phyloP scores from a whole-genome alignment of 1,140 invertebrate genomes.

The Bombus affinis region DNA sequence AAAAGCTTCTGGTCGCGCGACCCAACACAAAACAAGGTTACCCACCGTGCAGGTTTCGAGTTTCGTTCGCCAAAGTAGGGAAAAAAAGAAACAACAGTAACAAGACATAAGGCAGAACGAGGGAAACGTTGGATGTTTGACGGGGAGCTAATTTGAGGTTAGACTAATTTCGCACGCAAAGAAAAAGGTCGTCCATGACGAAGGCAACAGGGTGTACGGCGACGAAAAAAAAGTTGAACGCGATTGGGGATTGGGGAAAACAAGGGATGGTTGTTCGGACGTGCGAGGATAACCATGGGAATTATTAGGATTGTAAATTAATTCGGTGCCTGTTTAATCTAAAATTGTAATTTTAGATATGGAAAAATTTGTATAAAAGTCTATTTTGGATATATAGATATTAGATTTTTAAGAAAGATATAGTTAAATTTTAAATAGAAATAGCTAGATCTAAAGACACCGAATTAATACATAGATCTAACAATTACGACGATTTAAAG shows the following conservation, averaged over 20 bases:
- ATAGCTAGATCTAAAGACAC: too few species aligned
- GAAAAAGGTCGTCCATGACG: conserved; percentile 57
- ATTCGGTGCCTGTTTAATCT: neutral
- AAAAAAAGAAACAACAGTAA: neutral
- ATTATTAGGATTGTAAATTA: neutral
- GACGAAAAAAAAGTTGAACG: conserved; percentile 1
- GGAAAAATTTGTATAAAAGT: too few species aligned
- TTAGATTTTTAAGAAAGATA: neutral
- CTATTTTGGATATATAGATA: too few species aligned
- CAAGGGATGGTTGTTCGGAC: neutral
- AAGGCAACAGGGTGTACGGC: neutral
- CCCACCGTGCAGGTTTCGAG: conserved; percentile 60
- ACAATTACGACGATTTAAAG: neutral
- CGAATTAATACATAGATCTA: neutral
- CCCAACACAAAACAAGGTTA: conserved; percentile 63
- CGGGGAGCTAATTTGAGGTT: conserved; percentile 75
- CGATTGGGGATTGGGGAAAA: conserved; percentile 39
- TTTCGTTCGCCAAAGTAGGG: conserved; percentile 50
- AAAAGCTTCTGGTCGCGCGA: conserved; percentile 4
- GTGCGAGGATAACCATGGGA: neutral
- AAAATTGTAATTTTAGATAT: neutral
- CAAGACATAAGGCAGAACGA: neutral
- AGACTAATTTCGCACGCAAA: conserved; percentile 74
- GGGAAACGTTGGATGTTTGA: conserved; percentile 27
- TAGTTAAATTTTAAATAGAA: too few species aligned